Base-by-base conservation (phyloP, 2,113 vertebrate genomes). In the Vulpes lagopus region DNA sequence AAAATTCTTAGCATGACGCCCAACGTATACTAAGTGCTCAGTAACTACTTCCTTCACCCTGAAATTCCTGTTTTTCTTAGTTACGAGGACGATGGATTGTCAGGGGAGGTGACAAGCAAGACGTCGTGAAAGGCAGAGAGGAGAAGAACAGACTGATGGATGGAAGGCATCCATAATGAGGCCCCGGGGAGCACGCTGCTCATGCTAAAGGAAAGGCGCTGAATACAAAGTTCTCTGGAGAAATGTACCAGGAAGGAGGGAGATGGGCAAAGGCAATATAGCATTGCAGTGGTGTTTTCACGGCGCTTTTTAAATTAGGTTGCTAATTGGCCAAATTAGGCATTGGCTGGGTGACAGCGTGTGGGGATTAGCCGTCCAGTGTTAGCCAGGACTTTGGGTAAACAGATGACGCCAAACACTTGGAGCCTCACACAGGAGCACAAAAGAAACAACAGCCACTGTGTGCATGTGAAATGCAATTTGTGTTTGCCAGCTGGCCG, bases 101-200 rank as follows among this genome's bases (percentile, higher is more conserved):
- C 23, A 5, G 23, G 16, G 16, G 27, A 89, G 8, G 73, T 8
- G 38, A 3, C 0, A n/a, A 38, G 17, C 10, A 5, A 35, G 30
- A 51, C 0, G 0, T 19, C 1, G 5, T 17, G 11, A 16, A 1
- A 14, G 35, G 38, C 22, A 8, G 2, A 7, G 32, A 15, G 27
- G 53, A 16, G 51, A 12, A 35, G 64, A 19, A 25, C 1, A 17
- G 12, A 82, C 0, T 0, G 65, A 14, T 0, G 25, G 32, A 23
- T 5, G 0, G 17, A 32, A 62, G 14, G 49, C 0, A 3, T 25
- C 23, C 14, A 5, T 2, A 0, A 3, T 0, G 11, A 69, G 30
- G 20, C 35, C 35, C 51, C 35, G 8, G 62, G 30, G 2, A 19
- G n/a, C 0, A 25, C 35, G 11, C 2, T 11, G 5, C 30, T 80